A percentile compares a stretch with the other conserved stretches of the same genome.
Evolutionary conservation across 2,888 invertebrate species (phyloP).

Genomic region (Rhamnusium bicolor): DNA sequence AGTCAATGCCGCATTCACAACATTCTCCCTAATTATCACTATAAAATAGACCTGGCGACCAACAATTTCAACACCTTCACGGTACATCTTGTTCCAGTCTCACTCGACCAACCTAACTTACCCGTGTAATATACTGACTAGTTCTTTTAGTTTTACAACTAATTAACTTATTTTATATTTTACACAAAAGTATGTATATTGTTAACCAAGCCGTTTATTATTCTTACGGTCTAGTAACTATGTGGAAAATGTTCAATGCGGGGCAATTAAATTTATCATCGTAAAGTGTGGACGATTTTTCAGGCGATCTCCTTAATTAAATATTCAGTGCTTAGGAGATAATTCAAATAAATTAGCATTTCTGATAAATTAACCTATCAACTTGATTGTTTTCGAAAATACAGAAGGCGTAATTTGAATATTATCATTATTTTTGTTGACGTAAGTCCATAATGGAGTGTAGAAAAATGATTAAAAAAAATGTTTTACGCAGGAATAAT

Average conservation of each 20-base stretch:
- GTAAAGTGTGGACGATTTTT: slow-evolving; percentile 14
- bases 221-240: slow-evolving; percentile 20
- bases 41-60: slow-evolving; percentile 63
- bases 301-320: background rate
- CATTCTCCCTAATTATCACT: slow-evolving; percentile 66
- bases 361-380: slow-evolving; percentile 7
- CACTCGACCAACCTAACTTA: slow-evolving; percentile 36
- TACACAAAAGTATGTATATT: slow-evolving; percentile 34
- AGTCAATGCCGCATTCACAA: slow-evolving; percentile 61
- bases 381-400: background rate
- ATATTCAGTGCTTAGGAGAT: background rate
- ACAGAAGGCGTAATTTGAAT: background rate
- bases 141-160: slow-evolving; percentile 54
- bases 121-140: slow-evolving; percentile 42
- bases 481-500: no score
- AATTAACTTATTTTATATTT: slow-evolving; percentile 43
- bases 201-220: slow-evolving; percentile 18
- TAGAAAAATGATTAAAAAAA: no score
- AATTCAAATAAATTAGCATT: slow-evolving; percentile 4
- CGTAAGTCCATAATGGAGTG: no score
- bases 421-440: background rate
- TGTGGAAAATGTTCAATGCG: slow-evolving; percentile 27
- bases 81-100: slow-evolving; percentile 38
- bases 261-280: slow-evolving; percentile 15
- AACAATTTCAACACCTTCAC: slow-evolving; percentile 62